These are phyloP conservation scores for Limonius californicus DNA, from an alignment of 1,140 invertebrate genomes.

Conservation along the genomic window DNA sequence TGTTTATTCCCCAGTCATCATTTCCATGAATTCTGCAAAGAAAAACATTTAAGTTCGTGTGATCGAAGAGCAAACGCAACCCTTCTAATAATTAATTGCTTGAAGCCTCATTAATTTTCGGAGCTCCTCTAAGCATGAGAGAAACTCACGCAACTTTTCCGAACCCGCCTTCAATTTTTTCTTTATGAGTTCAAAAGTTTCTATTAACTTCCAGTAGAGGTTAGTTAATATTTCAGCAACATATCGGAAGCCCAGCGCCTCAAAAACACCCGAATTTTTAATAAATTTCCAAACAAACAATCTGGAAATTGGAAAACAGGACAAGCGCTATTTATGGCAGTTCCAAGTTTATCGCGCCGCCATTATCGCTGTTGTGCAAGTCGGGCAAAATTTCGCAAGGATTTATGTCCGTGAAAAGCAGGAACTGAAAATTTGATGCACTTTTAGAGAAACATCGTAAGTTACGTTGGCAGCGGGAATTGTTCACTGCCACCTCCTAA, in stretches of 20 bases:
- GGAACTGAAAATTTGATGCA: background rate
- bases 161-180: background rate
- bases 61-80: background rate
- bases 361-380: background rate
- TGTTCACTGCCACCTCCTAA: too few species aligned
- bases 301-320: too few species aligned
- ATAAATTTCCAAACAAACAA: too few species aligned
- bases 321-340: too few species aligned
- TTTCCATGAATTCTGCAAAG: constrained; percentile 90
- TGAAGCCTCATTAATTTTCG: background rate
- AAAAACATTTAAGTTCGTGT: background rate
- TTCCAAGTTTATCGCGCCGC: background rate
- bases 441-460: background rate
- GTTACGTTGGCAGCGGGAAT: constrained; percentile 7
- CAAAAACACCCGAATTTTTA: background rate
- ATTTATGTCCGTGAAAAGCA: background rate
- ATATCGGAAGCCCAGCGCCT: background rate
- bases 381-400: background rate
- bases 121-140: background rate
- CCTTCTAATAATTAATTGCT: background rate
- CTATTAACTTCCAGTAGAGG: too few species aligned
- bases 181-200: too few species aligned
- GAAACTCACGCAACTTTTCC: background rate
- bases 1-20: constrained; percentile 82
- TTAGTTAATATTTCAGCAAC: too few species aligned